Evolutionary conservation across 2,888 invertebrate genomes (phyloP), one percentile per base, ranked within the genome.

Genomic region (Agrotis segetum): DNA sequence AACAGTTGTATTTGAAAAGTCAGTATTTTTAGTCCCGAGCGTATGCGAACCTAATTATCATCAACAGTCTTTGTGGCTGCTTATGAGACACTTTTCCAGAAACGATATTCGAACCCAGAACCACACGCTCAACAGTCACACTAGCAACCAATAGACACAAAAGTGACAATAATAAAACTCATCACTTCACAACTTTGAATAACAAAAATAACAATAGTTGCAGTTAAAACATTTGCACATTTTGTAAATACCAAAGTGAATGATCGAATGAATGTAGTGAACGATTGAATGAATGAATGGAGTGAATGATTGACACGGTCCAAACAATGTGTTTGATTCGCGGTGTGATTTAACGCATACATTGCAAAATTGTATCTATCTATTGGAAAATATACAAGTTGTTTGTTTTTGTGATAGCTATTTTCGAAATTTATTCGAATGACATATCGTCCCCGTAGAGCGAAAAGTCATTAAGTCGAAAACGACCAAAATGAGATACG

Each of bases 141-240:
- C 40, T 21, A n/a, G n/a, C 17, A 52, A 52, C 13, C 34, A 34
- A 7, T 40, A 40, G 24, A 40, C 1, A n/a, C 3, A 21, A 24
- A 24, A 19, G 44, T 13, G 46, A 53, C 21, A 50, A 50, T 11
- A 21, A 24, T 50, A 24, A 64, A 67, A 64, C 2, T 2, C 40
- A 29, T 21, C 19, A 40, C 24, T 46, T 3, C 6, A 40, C 24
- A 7, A 49, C 9, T 24, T 50, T 52, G 3, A 61, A 60, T 40
- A 46, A 66, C 14, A 24, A 49, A 50, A n/a, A 64, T 17, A 2
- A 63, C 63, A 67, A 67, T 50, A 40, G 16, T 11, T 5, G 11
- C 47, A 64, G 70, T 65, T 61, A 58, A 29, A 50, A 53, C 49
- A 44, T 67, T 76, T 56, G 29, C 29, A 29, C 40, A 14, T 34